Evolutionary conservation across 2,113 vertebrate genomes (phyloP).

Genomic region (Sturnus vulgaris): DNA sequence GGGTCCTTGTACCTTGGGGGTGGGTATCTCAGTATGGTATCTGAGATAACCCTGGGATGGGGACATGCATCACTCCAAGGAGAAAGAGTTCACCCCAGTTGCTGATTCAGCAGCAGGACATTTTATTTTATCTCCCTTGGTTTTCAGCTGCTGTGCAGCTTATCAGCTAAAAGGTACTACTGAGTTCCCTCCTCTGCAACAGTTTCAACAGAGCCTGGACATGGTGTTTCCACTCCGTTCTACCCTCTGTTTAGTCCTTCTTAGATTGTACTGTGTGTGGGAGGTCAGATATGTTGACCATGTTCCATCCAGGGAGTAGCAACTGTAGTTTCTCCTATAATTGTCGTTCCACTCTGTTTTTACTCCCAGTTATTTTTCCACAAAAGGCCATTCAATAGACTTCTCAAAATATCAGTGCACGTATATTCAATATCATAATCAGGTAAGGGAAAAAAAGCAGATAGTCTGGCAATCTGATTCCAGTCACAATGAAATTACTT

Average conservation of each 20-base stretch:
- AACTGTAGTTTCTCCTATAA: neutral
- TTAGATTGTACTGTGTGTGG: neutral
- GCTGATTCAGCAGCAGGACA: neutral
- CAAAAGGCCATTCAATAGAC: neutral
- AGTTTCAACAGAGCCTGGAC: neutral
- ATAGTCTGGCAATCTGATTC: neutral
- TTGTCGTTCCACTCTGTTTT: neutral
- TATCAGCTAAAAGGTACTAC: neutral
- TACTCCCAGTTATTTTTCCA: neutral
- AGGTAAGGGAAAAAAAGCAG: neutral
- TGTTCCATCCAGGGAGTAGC: neutral
- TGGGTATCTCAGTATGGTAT: neutral
- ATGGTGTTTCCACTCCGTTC: accelerated
- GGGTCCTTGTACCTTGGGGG: accelerated
- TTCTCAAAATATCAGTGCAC: neutral
- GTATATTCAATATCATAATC: neutral
- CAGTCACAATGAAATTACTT: neutral
- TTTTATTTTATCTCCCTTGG: neutral
- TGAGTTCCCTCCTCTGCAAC: neutral
- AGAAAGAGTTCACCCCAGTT: accelerated
- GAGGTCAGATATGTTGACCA: neutral
- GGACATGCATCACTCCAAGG: neutral
- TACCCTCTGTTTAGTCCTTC: neutral
- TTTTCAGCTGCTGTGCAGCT: neutral
- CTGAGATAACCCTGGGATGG: neutral